phyloP scores from a whole-genome alignment of 2,113 vertebrate species.

The Girardinichthys multiradiatus region DNA sequence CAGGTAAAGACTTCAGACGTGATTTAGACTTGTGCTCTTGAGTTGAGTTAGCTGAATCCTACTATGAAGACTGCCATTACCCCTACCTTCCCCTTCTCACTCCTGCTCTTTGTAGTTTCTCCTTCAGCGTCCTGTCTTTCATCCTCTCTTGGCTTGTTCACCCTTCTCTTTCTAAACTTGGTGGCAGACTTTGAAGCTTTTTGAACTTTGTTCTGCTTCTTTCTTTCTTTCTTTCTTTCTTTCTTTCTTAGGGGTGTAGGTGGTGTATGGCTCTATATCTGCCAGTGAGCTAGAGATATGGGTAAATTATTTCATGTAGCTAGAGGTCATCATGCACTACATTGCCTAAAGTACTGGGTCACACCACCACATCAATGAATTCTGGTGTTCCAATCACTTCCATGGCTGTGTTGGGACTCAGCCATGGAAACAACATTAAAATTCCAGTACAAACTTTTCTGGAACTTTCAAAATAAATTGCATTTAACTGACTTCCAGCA shows the following conservation, averaged over 20 bases:
- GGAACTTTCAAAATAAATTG: no score
- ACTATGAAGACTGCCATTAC: constrained; percentile 30
- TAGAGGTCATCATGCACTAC: constrained; percentile 27
- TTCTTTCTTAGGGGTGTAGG: constrained; percentile 51
- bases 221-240: constrained; percentile 9
- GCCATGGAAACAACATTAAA: no score
- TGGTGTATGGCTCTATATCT: constrained; percentile 43
- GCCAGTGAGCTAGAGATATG: constrained; percentile 41
- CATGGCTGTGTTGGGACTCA: no score
- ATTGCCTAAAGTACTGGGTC: no score
- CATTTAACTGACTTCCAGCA: no score
- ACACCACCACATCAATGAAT: no score
- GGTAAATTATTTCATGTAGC: constrained; percentile 45
- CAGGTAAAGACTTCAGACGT: no score
- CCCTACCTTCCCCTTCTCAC: constrained; percentile 12
- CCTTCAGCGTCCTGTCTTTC: constrained; percentile 24
- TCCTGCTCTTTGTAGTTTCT: constrained; percentile 8
- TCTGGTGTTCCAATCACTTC: no score
- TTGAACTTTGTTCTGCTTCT: constrained; percentile 32
- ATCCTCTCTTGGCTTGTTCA: constrained; percentile 20
- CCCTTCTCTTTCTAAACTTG: constrained; percentile 22
- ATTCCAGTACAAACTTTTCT: no score
- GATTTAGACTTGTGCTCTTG: no score
- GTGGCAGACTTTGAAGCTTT: constrained; percentile 55
- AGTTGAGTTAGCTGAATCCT: no score